Evolutionary conservation across 2,888 invertebrate species (phyloP), one percentile per base, ranked within the genome.

Genomic region (Cyrtodaria siliqua): DNA sequence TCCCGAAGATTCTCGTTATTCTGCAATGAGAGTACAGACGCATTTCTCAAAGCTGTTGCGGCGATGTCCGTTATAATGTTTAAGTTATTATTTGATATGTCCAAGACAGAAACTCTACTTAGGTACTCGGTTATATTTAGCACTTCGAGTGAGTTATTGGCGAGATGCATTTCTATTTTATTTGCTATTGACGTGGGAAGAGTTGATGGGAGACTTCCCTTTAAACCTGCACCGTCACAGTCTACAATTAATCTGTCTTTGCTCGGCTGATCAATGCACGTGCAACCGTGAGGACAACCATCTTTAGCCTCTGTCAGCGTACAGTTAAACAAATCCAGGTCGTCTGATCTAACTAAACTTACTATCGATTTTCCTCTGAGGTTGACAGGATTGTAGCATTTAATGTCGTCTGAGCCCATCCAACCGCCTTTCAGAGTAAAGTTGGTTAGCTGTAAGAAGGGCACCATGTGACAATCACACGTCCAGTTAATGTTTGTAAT

Each of bases 201-300:
- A 44, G 20, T 9, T 4, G 16, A 4, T 4, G 44, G 44, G 6
- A 44, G 20, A 20, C 9, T 16, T 33, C 12, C 33, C 3, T 16
- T 6, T 20, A 44, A 16, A 3, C 44, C 44, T 18, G 6, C 6
- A 8, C 40, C 40, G 16, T 38, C 16, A 16, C 44, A 44, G n/a
- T 44, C n/a, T 20, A 44, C n/a, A 44, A 44, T 44, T 44, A 44
- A 44, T 44, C 44, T 16, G 44, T 44, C 44, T 20, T 44, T 6
- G 20, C 44, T 44, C 20, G 44, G 44, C 3, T 9, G 44, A 16
- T 44, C 44, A 4, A 44, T 6, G n/a, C 44, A 44, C 3, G 44
- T 18, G 20, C 44, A 44, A 18, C n/a, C 16, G 3, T 16, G n/a
- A 44, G 44, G 44, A 44, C 44, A 44, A 16, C 16, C 4, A 4